Evolutionary conservation across 2,888 invertebrate genomes (phyloP).

Genomic region (Meganola albula): DNA sequence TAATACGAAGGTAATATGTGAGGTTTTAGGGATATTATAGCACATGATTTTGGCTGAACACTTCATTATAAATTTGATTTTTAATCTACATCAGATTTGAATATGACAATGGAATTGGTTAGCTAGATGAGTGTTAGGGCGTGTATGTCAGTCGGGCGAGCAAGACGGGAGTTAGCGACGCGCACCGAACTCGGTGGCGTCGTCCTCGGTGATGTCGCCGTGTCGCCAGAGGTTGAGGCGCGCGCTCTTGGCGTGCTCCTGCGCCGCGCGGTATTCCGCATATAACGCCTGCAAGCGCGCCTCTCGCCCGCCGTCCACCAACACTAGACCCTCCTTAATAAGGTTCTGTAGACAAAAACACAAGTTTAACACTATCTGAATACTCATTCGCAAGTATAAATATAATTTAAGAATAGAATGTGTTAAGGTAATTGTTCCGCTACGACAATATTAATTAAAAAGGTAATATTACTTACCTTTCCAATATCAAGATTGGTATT

Average conservation of each 20-base stretch:
- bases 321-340: conserved; percentile 89
- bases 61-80: no score
- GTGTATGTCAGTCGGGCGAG: conserved; percentile 41
- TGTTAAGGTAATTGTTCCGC: no score
- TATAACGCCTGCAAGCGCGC: conserved; percentile 87
- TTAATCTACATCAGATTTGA: no score
- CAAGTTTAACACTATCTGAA: background rate
- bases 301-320: conserved; percentile 89
- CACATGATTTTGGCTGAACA: no score
- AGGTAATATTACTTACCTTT: conserved; percentile 43
- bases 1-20: no score
- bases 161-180: conserved; percentile 58
- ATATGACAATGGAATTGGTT: no score
- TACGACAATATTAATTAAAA: no score
- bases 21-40: no score
- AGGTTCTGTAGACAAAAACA: conserved; percentile 81
- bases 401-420: no score
- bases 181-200: conserved; percentile 80
- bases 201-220: conserved; percentile 98
- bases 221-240: conserved; percentile 97
- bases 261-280: conserved; percentile 89
- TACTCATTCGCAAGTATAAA: background rate
- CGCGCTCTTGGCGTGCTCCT: conserved; percentile 90
- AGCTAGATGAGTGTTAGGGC: conserved; percentile 49
- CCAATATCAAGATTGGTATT: conserved; percentile 71